A percentile compares a stretch with the other conserved stretches of the same genome.
Conservation (phyloP, 2,113 vertebrate genomes). For the Cranoglanis bouderius region DNA sequence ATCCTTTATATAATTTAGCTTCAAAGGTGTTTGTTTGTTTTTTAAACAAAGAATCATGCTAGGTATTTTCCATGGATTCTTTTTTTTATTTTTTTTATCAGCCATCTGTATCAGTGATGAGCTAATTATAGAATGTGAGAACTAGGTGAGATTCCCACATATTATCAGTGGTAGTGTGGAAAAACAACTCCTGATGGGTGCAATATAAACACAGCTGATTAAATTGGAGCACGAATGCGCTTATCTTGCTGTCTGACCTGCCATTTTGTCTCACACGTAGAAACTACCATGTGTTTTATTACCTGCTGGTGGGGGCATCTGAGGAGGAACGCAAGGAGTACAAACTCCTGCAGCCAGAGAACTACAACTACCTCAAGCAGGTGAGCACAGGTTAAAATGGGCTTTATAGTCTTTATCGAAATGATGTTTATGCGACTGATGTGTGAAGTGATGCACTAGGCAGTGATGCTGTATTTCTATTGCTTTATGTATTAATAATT, state of each 20-base stretch:
- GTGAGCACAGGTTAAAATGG: conserved; percentile 62
- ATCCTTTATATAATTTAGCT: neutral
- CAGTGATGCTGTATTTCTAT: neutral
- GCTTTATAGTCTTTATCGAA: neutral
- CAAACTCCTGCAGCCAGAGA: conserved; percentile 90
- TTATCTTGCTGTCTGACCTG: conserved; percentile 6
- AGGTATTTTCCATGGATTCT: neutral
- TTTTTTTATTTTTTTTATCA: neutral
- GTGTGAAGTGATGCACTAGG: neutral
- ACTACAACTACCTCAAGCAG: conserved; percentile 99
- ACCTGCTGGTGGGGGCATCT: conserved; percentile 89
- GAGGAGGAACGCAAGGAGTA: conserved; percentile 89
- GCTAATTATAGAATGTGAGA: conserved; percentile 16
- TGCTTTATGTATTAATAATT: neutral
- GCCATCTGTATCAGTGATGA: neutral
- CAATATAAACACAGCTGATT: conserved; percentile 19
- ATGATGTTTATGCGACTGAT: neutral
- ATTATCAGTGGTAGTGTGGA: neutral
- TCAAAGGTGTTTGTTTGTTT: no score
- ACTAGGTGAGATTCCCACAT: neutral
- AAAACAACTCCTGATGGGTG: neutral
- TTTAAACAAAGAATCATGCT: neutral
- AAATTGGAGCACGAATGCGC: neutral
- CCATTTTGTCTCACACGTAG: conserved; percentile 63
- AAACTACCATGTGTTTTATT: conserved; percentile 99